Conservation (phyloP, 1,140 invertebrate species). For the Solen grandis region DNA sequence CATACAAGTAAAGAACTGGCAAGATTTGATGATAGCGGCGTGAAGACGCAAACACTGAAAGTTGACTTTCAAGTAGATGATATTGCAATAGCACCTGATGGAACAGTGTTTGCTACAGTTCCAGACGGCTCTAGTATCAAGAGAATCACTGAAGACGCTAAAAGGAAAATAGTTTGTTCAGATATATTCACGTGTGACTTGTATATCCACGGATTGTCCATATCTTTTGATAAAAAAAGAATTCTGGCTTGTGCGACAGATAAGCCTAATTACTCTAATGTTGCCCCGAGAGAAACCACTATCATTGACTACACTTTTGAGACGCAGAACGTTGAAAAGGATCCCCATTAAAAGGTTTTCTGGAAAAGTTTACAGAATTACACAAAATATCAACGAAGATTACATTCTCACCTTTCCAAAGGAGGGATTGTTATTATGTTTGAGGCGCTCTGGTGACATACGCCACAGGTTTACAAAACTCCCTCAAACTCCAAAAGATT, state of each 20-base stretch:
- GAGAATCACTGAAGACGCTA: too few relatives aligned
- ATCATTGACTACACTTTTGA: constrained; percentile 18
- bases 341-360: constrained; percentile 19
- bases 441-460: background rate
- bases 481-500: background rate
- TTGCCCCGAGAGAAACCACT: constrained; percentile 12
- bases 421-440: constrained; percentile 8
- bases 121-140: constrained; percentile 1
- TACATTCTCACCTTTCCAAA: constrained; percentile 41
- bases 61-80: constrained; percentile 32
- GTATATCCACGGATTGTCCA: constrained; percentile 26
- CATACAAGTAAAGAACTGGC: background rate
- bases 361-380: constrained; percentile 45
- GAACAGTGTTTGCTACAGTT: constrained; percentile 6
- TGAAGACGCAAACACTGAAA: background rate
- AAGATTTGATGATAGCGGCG: background rate
- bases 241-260: constrained; percentile 36
- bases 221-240: constrained; percentile 6
- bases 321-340: constrained; percentile 15
- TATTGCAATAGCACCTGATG: background rate
- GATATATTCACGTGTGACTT: background rate
- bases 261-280: constrained; percentile 29
- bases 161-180: too few relatives aligned
- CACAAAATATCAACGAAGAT: constrained; percentile 23
- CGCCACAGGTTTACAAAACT: background rate